These are phyloP conservation scores for Onthophagus sagittarius DNA, from an alignment of 2,888 invertebrate species.

Conservation along the genomic window DNA sequence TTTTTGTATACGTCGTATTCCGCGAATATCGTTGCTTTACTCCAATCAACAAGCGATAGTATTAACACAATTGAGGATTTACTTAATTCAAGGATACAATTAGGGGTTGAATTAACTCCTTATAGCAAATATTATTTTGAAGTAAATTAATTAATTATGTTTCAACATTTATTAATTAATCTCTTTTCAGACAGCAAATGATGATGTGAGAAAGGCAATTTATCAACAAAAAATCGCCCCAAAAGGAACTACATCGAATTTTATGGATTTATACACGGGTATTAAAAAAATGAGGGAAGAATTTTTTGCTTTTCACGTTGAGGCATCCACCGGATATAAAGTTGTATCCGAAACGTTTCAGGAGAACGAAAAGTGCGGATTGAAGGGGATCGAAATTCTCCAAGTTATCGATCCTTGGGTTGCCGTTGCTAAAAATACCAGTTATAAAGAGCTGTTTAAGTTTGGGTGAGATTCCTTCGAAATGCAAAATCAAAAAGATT, in stretches of 20 bases:
- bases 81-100: constrained; percentile 54
- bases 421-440: constrained; percentile 53
- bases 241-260: constrained; percentile 55
- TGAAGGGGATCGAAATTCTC: constrained; percentile 59
- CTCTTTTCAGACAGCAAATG: constrained; percentile 56
- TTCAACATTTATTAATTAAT: constrained; percentile 3
- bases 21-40: constrained; percentile 63
- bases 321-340: constrained; percentile 62
- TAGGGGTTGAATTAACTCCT: constrained; percentile 60
- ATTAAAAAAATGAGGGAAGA: constrained; percentile 57
- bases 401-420: constrained; percentile 56
- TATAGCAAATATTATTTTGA: constrained; percentile 58
- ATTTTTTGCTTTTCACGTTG: constrained; percentile 66
- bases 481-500: not conserved
- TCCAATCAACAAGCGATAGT: constrained; percentile 59
- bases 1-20: constrained; percentile 63
- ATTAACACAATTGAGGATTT: constrained; percentile 56
- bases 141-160: constrained; percentile 45
- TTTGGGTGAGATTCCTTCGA: constrained; percentile 48
- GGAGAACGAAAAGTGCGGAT: constrained; percentile 68
- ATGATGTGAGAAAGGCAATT: constrained; percentile 58
- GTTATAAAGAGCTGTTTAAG: constrained; percentile 54
- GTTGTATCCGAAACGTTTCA: constrained; percentile 62
- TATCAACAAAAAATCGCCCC: constrained; percentile 61
- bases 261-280: constrained; percentile 59